These are phyloP conservation scores for Drosophila sulfurigaster DNA, from an alignment of 1,140 invertebrate genomes.

Conservation along the genomic window DNA sequence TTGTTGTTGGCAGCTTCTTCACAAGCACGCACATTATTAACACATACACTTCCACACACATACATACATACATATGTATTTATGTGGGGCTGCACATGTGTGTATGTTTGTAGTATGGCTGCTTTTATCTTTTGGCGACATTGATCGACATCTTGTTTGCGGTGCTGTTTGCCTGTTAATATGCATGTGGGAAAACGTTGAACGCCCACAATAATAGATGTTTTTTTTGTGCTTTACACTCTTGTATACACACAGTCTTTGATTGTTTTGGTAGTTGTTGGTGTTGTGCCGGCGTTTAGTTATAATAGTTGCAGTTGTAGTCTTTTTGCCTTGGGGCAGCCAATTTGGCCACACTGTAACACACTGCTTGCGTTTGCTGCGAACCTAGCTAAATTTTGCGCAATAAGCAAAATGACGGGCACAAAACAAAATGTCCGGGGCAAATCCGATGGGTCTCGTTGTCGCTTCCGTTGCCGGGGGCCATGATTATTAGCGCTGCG, in stretches of 20 bases:
- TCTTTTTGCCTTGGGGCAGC: constrained; percentile 10
- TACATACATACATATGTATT: constrained; percentile 5
- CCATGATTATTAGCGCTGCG: constrained; percentile 29
- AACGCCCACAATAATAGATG: constrained; percentile 84
- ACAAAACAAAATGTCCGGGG: constrained; percentile 85
- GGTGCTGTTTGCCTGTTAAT: constrained; percentile 76
- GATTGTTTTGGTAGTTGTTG: constrained; percentile 56
- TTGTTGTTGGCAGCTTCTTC: constrained; percentile 54
- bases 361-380: constrained; percentile 53
- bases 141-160: constrained; percentile 24
- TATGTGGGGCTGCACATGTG: constrained; percentile 6
- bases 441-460: constrained; percentile 43
- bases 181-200: constrained; percentile 84
- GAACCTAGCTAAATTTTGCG: constrained; percentile 71
- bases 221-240: constrained; percentile 46
- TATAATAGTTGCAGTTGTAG: constrained; percentile 60
- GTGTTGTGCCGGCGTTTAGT: constrained; percentile 32
- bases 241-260: constrained; percentile 9
- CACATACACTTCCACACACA: constrained; percentile 22
- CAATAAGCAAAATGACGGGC: constrained; percentile 85
- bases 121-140: constrained; percentile 55
- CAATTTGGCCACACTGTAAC: constrained; percentile 20
- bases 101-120: constrained; percentile 24
- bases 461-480: constrained; percentile 58
- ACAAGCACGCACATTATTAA: constrained; percentile 30